Base-by-base conservation (phyloP, 2,888 invertebrate species). In the Cantharis nigra region DNA sequence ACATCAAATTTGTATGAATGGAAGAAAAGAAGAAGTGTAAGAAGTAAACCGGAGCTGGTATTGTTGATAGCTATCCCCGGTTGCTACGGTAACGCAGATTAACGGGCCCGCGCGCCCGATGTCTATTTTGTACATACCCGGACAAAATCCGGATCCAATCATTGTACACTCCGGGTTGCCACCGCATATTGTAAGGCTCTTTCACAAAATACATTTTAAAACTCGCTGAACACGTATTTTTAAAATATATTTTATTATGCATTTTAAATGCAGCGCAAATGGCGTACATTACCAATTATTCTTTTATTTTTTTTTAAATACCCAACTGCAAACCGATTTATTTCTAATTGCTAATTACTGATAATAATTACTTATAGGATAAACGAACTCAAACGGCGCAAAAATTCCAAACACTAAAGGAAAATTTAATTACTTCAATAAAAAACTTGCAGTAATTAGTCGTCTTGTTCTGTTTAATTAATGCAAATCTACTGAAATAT, bases 1-100 rank as follows among this genome's bases (percentile, higher is more conserved):
- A 16, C 76, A 74, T 76, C 78, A 73, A 79, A 77, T 75, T 79
- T 72, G 79, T 26, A 78, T 79, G 81, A 80, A 79, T 79, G 79
- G 78, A 79, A 81, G 82, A 83, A 62, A 75, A 69, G 78, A 78
- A 77, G 79, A 77, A 77, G 77, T 75, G 74, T 73, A 78, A 78
- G 76, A 79, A 79, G 79, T 73, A 79, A 76, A 82, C 82, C 80
- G 83, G 78, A 83, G 85, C 84, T 85, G 85, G 86, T 86, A 87
- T 88, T 88, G 87, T 88, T 88, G 87, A 88, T 88, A 88, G 88
- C 88, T 88, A 88, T 88, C 88, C 88, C 88, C 86, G 87, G 88
- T 88, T 88, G 86, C 88, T 87, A 85, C 84, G 88, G 88, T 85
- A 87, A 88, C 88, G 88, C 87, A 88, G 88, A 88, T 88, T 88